Percentiles rank a stretch among this genome's conserved stretches.
Conservation (phyloP, 2,113 vertebrate genomes). For the Sporophila hypoxantha region DNA sequence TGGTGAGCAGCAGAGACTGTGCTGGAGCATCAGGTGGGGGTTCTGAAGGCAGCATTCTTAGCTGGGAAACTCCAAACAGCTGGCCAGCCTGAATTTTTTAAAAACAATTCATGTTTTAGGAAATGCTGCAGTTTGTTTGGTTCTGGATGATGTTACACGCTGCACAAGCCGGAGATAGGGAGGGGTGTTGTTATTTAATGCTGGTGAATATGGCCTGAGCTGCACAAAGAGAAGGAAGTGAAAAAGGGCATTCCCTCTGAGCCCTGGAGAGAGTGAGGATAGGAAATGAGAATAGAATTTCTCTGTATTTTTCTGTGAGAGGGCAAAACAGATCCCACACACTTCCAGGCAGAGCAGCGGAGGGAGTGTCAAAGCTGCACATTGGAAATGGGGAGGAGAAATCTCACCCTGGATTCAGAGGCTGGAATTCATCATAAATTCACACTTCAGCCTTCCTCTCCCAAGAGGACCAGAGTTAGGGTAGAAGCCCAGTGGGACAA, state of each 20-base stretch:
- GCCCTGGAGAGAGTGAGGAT: neutral
- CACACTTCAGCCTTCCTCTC: neutral
- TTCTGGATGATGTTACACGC: neutral
- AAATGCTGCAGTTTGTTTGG: neutral
- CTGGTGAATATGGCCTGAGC: neutral
- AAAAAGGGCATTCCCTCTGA: neutral
- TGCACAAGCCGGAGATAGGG: neutral
- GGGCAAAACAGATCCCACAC: neutral
- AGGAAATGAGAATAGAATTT: neutral
- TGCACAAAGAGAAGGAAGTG: neutral
- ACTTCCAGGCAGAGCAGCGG: neutral
- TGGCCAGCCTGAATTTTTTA: conserved; percentile 3
- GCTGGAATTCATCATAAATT: neutral
- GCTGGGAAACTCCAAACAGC: conserved; percentile 16
- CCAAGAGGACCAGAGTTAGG: rapidly evolving
- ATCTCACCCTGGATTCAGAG: neutral
- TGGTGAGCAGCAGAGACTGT: neutral
- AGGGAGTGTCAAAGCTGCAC: neutral
- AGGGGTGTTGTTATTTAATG: neutral
- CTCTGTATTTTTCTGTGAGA: neutral
- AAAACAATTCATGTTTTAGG: neutral
- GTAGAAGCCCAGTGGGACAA: neutral
- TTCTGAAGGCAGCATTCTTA: neutral
- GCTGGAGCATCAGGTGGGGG: neutral
- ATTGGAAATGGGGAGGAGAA: neutral